Percentiles rank a stretch among this genome's conserved stretches.
These are phyloP conservation scores for Bombylius major DNA, from an alignment of 2,888 invertebrate genomes.

Conservation along the genomic window DNA sequence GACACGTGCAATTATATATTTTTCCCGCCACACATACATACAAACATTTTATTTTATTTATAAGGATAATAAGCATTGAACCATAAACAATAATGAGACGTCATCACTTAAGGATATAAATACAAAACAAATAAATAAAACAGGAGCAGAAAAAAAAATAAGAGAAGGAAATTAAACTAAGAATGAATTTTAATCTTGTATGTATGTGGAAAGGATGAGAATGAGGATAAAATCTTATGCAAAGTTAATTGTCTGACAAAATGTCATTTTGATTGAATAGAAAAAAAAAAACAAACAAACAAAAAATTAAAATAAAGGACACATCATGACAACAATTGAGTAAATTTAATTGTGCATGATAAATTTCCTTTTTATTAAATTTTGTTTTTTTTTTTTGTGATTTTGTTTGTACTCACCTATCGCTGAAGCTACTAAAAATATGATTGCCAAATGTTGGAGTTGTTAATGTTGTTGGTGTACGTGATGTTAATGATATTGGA, in stretches of 20 bases:
- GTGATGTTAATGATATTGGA: slow-evolving; percentile 31
- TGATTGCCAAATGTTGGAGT: slow-evolving; percentile 50
- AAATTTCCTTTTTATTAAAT: background rate
- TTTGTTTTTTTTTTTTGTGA: background rate
- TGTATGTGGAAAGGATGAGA: too few relatives aligned
- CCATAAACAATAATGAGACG: slow-evolving; percentile 8
- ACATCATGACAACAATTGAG: too few relatives aligned
- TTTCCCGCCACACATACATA: slow-evolving; percentile 12
- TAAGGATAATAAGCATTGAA: slow-evolving; percentile 18
- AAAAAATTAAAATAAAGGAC: too few relatives aligned
- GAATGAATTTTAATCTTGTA: background rate
- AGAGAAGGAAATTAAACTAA: too few relatives aligned
- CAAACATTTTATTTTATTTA: background rate
- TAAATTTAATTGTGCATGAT: too few relatives aligned
- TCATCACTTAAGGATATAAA: background rate
- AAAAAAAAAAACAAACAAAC: too few relatives aligned
- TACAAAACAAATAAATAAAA: background rate
- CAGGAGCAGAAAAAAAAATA: too few relatives aligned
- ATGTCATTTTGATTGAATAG: background rate
- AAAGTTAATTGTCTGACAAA: slow-evolving; percentile 2
- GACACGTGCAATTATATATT: slow-evolving; percentile 22
- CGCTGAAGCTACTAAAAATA: slow-evolving; percentile 49
- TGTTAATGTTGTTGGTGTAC: slow-evolving; percentile 36
- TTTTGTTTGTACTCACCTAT: slow-evolving; percentile 37
- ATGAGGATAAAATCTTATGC: background rate